Evolutionary conservation across 2,888 invertebrate genomes (phyloP), one percentile per base, ranked within the genome.

Genomic region (Eustalomyia histrio): DNA sequence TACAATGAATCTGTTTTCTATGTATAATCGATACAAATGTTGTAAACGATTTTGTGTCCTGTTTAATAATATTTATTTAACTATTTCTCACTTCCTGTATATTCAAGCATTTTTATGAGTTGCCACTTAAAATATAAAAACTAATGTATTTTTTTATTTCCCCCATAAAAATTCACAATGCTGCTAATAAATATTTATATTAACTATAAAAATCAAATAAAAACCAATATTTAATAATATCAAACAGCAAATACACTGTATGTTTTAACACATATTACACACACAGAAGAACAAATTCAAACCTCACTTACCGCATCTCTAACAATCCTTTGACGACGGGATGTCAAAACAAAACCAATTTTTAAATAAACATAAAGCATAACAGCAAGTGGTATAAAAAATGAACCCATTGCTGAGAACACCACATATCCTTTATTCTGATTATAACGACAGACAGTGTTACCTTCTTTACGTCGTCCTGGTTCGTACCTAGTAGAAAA

Each of bases 311-410:
- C 90, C 85, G 93, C 93, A 71, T 92, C 92, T 75, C 94, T 92
- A 35, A 93, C 93, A 86, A 94, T 90, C 52, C 95, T 94, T 84
- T 95, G 95, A 84, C 96, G 95, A 65, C 96, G 91, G 83, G 94
- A 93, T 2, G 95, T 95, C 39, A 96, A 94, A 53, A 96, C 96
- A 87, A 95, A 95, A 1, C 96, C 96, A 89, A 99, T 97, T 88
- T 95, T 93, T 14, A 96, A 94, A 90, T 99, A 99, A n/a, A 98
- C 97, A 88, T 97, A 96, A 43, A 98, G 93, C 98, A 99, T 98
- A 18, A 99, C 96, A 29, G 95, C 93, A 92, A 98, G 96, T 0
- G 99, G 99, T 33, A 98, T 93, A 91, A 97, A 99, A 92, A 99
- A 99, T 6, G 98, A 98, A 0, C 98, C 97, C 93, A 97, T 95